Evolutionary conservation across 2,113 vertebrate species (phyloP), one percentile per base, ranked within the genome.

Genomic region (Chlorodrepanis virens): DNA sequence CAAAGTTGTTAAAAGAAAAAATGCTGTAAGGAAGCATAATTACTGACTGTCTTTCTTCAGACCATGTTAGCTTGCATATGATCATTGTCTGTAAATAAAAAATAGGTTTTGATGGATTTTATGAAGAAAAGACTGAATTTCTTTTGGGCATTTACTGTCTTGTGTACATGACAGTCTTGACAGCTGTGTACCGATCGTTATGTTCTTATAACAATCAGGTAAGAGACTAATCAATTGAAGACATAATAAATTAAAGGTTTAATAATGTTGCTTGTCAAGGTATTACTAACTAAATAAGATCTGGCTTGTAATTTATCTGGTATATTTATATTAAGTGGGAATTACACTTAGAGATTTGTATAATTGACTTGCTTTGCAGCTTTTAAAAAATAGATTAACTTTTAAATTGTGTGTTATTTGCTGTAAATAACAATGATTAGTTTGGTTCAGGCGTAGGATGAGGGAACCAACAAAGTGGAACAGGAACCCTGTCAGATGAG

Each of bases 371-470:
- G 52, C 83, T 95, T 96, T 96, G 91, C 80, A 95, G 86, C 61
- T 96, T 96, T 83, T 4, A 14, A 56, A 91, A 96, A 97, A 94
- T 71, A 95, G 96, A 97, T 98, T 96, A 97, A 96, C 76, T 97
- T 96, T 77, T 94, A 96, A 95, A 97, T 96, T 96, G 87, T 96
- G n/a, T 94, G 85, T 93, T 97, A 95, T 95, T 98, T 97, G 90
- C 94, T 96, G 91, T 96, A 97, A 97, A 92, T 97, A 97, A 91
- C 83, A 94, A 72, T 95, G 95, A 97, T 98, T 97, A 91, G 87
- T 87, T 96, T 95, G 91, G 93, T 83, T 92, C 64, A 71, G 83
- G 80, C 18, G 1, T 87, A 96, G 88, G 80, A 80, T 70, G 89
- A 88, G 57, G 67, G 54, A 96, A 71, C n/a, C 63, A 95, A 45